Percentiles rank a stretch among this genome's conserved stretches.
phyloP scores from a whole-genome alignment of 2,113 vertebrate species.

The Mesitornis unicolor region DNA sequence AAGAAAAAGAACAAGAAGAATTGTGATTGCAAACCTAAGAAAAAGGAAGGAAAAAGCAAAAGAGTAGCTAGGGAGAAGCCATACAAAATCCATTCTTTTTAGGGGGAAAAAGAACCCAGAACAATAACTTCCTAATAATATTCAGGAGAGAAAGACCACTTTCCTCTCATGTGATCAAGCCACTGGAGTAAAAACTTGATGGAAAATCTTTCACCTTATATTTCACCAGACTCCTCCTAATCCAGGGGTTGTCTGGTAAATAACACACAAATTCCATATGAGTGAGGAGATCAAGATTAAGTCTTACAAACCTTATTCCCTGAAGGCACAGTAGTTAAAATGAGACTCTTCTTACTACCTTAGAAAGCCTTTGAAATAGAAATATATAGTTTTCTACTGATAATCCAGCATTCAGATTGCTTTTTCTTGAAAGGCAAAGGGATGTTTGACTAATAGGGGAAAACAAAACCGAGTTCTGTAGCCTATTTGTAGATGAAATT shows the following conservation, averaged over 20 bases:
- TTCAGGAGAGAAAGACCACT: background rate
- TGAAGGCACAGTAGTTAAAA: background rate
- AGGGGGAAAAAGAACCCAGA: accelerated
- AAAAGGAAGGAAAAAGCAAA: background rate
- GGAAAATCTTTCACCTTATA: background rate
- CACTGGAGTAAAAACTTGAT: background rate
- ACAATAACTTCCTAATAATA: background rate
- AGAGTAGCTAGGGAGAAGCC: background rate
- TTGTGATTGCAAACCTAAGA: background rate
- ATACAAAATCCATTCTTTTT: background rate
- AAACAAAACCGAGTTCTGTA: background rate
- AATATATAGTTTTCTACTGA: background rate
- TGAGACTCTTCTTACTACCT: background rate
- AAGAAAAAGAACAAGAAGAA: background rate
- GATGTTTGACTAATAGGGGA: background rate
- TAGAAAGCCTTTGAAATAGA: background rate
- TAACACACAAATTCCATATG: background rate
- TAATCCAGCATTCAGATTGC: background rate
- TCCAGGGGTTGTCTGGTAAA: background rate
- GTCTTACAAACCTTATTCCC: background rate
- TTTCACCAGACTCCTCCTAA: background rate
- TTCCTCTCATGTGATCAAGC: background rate
- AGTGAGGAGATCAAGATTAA: background rate
- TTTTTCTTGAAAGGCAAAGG: background rate
- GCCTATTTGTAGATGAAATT: background rate